Conservation (phyloP, 2,888 invertebrate species). For the Sepioteuthis lessoniana region DNA sequence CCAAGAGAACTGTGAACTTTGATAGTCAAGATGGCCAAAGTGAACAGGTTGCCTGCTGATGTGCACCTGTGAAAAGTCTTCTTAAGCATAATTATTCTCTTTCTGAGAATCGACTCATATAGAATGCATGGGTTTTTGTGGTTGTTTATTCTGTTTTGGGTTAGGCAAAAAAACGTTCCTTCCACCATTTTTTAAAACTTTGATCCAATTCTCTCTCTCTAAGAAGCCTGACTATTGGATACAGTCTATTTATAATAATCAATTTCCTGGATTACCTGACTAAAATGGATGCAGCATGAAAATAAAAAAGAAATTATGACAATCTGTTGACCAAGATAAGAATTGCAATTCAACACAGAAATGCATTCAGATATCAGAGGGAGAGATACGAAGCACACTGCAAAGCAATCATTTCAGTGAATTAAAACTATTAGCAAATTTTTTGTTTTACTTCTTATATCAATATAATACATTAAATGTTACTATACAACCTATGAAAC, state of each 20-base stretch:
- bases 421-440: no score
- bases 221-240: no score
- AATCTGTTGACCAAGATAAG: neutral
- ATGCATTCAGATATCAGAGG: neutral
- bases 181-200: neutral
- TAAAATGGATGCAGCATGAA: neutral
- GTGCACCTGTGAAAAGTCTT: neutral
- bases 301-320: neutral
- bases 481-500: no score
- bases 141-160: neutral
- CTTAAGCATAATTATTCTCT: neutral
- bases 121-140: neutral
- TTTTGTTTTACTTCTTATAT: no score
- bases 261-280: conserved; percentile 21
- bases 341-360: neutral
- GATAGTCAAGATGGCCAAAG: neutral
- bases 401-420: no score
- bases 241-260: neutral
- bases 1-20: neutral
- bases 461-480: no score
- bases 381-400: neutral
- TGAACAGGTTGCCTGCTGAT: neutral
- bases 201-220: neutral
- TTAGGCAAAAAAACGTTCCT: neutral
- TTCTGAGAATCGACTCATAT: neutral